phyloP scores from a whole-genome alignment of 2,888 invertebrate species.

The Gymnoscelis rufifasciata region DNA sequence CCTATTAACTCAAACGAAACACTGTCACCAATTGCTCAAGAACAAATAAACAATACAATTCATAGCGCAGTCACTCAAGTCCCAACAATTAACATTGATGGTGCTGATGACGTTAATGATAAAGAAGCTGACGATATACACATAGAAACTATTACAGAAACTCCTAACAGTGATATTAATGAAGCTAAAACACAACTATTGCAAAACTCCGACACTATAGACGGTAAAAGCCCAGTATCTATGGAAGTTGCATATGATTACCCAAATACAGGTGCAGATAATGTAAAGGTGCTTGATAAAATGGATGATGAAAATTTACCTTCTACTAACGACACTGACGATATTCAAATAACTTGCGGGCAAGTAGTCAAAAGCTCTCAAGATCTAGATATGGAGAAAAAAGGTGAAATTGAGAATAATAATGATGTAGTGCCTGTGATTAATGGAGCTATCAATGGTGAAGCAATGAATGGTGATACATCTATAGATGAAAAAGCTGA shows the following conservation, averaged over 20 bases:
- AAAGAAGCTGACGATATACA: conserved; percentile 8
- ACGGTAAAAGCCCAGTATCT: conserved; percentile 46
- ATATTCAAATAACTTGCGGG: conserved; percentile 65
- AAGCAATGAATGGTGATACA: conserved; percentile 33
- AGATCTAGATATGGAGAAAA: conserved; percentile 34
- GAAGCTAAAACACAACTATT: conserved; percentile 54
- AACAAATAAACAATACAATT: conserved; percentile 4
- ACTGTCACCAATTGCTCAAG: not conserved
- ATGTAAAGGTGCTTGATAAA: conserved; percentile 48
- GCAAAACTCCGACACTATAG: conserved; percentile 40
- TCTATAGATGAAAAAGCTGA: conserved; percentile 28
- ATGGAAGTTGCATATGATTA: conserved; percentile 57
- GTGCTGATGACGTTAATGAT: not conserved
- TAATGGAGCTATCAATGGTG: conserved; percentile 40
- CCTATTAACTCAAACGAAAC: not conserved
- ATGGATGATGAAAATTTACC: conserved; percentile 61
- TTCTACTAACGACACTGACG: conserved; percentile 63
- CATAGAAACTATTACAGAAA: conserved; percentile 11
- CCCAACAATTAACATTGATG: not conserved
- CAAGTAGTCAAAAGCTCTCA: conserved; percentile 50
- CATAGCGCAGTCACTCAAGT: conserved; percentile 12
- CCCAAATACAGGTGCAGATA: conserved; percentile 39
- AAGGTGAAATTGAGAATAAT: conserved; percentile 26
- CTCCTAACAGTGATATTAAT: conserved; percentile 29
- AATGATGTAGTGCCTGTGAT: conserved; percentile 26